Evolutionary conservation across 2,888 invertebrate species (phyloP).

Genomic region (Aporophyla lueneburgensis): DNA sequence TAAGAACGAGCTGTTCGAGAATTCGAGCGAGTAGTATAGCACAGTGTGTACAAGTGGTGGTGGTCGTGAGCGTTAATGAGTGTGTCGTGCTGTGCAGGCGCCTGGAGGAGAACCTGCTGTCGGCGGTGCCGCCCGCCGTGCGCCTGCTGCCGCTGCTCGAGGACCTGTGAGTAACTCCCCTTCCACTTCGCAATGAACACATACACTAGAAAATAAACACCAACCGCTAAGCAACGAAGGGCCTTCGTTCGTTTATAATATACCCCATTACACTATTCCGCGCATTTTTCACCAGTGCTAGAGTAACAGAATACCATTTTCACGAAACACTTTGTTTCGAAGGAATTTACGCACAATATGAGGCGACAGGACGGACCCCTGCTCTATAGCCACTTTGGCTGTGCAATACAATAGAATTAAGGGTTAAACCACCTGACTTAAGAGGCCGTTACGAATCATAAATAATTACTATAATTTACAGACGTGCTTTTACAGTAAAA

Average conservation of each 20-base stretch:
- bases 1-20: not conserved
- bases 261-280: too few species aligned
- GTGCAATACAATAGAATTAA: not conserved
- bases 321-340: not conserved
- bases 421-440: not conserved
- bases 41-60: too few species aligned
- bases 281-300: not conserved
- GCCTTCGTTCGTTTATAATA: not conserved
- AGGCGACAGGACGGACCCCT: too few species aligned
- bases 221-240: not conserved
- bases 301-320: not conserved
- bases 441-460: not conserved
- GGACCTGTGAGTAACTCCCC: slow-evolving; percentile 94
- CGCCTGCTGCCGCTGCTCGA: slow-evolving; percentile 94
- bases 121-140: slow-evolving; percentile 94
- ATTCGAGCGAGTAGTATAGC: too few species aligned
- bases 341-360: not conserved
- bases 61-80: not conserved
- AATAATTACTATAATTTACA: too few species aligned
- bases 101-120: slow-evolving; percentile 87
- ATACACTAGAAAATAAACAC: not conserved
- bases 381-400: not conserved
- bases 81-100: slow-evolving; percentile 74
- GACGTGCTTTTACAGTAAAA: too few species aligned
- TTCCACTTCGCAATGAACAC: not conserved